Percentiles rank a stretch among this genome's conserved stretches.
phyloP scores from a whole-genome alignment of 1,140 invertebrate species.

The Branchinecta lynchi region DNA sequence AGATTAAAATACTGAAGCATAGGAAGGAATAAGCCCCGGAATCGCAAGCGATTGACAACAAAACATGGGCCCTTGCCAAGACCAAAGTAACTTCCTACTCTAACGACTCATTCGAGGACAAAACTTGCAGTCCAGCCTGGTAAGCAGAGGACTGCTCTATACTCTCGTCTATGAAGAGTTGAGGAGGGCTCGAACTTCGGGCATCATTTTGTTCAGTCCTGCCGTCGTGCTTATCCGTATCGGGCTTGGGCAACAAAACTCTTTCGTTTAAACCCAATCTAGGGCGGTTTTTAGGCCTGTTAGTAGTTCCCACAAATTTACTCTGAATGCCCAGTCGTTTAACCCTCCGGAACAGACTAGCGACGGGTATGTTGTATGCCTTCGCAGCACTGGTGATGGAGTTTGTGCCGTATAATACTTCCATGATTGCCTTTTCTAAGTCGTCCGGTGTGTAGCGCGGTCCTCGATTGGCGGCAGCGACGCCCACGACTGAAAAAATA shows the following conservation, averaged over 20 bases:
- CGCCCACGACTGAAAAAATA: too few species aligned
- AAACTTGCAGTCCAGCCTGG: background rate
- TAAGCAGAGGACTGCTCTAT: background rate
- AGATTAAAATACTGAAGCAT: too few species aligned
- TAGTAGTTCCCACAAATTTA: background rate
- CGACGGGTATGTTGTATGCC: background rate
- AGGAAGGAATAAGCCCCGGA: too few species aligned
- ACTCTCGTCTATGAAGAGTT: background rate
- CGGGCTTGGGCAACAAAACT: background rate
- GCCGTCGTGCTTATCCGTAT: background rate
- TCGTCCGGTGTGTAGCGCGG: slow-evolving; percentile 1
- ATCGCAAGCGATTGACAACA: too few species aligned
- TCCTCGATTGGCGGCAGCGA: background rate
- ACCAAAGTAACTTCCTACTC: background rate
- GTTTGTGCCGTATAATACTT: slow-evolving; percentile 1
- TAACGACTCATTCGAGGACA: background rate
- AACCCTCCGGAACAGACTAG: background rate
- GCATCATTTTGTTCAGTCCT: background rate
- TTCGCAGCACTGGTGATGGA: background rate
- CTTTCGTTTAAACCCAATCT: background rate
- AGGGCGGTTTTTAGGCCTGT: background rate
- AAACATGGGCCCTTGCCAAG: too few species aligned
- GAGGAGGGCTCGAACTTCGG: background rate
- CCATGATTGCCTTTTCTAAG: slow-evolving; percentile 9
- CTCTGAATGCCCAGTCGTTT: slow-evolving; percentile 5